Evolutionary conservation across 2,888 invertebrate genomes (phyloP).

Genomic region (Mechanitis mazaeus): DNA sequence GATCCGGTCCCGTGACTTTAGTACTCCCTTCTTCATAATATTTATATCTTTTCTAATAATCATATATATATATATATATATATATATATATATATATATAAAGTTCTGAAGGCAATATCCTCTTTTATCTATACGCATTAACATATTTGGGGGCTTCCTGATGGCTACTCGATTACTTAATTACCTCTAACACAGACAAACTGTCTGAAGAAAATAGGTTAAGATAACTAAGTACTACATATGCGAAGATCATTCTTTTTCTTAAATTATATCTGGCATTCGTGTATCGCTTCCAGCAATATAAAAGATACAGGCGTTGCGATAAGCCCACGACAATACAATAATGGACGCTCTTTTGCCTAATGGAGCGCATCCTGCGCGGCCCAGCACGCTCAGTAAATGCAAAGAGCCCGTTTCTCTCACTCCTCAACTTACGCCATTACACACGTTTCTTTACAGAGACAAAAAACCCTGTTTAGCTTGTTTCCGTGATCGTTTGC

Average conservation of each 20-base stretch:
- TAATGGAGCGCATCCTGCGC: slow-evolving; percentile 71
- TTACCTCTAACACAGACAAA: too few relatives aligned
- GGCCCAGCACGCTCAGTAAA: slow-evolving; percentile 67
- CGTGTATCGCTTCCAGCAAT: slow-evolving; percentile 53
- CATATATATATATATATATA: background rate
- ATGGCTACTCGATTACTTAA: too few relatives aligned
- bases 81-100: background rate
- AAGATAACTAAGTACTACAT: too few relatives aligned
- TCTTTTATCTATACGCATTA: too few relatives aligned
- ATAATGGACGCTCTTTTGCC: slow-evolving; percentile 70
- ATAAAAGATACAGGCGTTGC: slow-evolving; percentile 60
- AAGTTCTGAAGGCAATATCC: too few relatives aligned
- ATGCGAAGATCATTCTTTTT: too few relatives aligned
- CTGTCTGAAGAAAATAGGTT: too few relatives aligned
- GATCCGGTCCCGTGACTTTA: slow-evolving; percentile 65
- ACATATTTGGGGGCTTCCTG: too few relatives aligned
- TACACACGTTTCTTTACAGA: slow-evolving; percentile 29
- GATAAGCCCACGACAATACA: slow-evolving; percentile 73
- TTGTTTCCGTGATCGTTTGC: slow-evolving; percentile 33
- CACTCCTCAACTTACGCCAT: slow-evolving; percentile 40
- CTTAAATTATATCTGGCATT: slow-evolving; percentile 26
- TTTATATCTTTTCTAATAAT: slow-evolving; percentile 18
- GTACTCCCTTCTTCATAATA: slow-evolving; percentile 41
- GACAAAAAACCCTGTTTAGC: slow-evolving; percentile 29
- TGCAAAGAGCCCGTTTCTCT: slow-evolving; percentile 58